Conservation (phyloP, 1,140 invertebrate genomes). For the Drosophila aff. region DNA sequence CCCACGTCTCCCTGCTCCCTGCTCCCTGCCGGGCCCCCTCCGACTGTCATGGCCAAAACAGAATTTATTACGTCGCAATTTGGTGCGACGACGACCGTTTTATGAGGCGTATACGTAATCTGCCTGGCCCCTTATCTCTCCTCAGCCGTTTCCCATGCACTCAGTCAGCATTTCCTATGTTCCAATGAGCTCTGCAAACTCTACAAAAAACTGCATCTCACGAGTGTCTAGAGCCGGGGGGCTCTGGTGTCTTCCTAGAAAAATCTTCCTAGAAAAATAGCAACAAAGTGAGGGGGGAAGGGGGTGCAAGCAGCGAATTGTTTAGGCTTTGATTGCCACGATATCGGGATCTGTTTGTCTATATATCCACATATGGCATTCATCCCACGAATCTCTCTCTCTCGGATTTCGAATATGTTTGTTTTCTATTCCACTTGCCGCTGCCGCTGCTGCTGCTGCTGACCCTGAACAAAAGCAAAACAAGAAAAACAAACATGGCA, state of each 20-base stretch:
- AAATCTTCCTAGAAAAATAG: not conserved
- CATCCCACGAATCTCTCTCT: not conserved
- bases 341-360: conserved; percentile 14
- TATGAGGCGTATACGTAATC: conserved; percentile 56
- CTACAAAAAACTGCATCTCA: not conserved
- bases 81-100: conserved; percentile 40
- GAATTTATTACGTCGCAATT: conserved; percentile 54
- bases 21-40: not conserved
- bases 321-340: conserved; percentile 1
- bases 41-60: conserved; percentile 31
- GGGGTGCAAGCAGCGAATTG: not conserved
- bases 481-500: conserved; percentile 15
- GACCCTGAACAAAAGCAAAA: conserved; percentile 45
- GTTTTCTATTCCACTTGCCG: conserved; percentile 69
- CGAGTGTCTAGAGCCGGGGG: not conserved
- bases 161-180: not conserved
- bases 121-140: conserved; percentile 27
- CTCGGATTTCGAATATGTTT: conserved; percentile 43
- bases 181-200: not conserved
- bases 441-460: conserved; percentile 33
- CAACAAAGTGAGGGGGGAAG: not conserved
- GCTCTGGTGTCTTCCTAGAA: not conserved
- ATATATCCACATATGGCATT: conserved; percentile 5
- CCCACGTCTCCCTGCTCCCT: not conserved
- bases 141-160: conserved; percentile 38